Percentiles rank a stretch among this genome's conserved stretches.
These are phyloP conservation scores for Anastatus disparis DNA, from an alignment of 1,140 invertebrate species.

Conservation along the genomic window DNA sequence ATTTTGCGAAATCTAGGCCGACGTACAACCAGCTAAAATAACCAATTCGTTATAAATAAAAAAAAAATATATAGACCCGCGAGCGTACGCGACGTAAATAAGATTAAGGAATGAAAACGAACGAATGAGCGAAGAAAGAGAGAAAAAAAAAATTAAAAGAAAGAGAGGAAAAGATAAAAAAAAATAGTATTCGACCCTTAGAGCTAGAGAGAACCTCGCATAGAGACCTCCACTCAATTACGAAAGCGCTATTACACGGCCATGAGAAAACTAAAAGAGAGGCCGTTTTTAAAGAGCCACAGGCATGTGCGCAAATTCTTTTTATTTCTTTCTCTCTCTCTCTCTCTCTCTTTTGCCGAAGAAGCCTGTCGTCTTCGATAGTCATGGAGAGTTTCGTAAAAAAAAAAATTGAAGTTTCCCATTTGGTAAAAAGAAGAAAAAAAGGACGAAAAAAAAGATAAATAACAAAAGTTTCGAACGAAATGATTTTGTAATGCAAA, in stretches of 20 bases:
- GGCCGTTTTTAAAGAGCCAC: constrained; percentile 14
- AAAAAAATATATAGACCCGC: too few relatives aligned
- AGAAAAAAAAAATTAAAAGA: neutral
- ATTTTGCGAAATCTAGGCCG: constrained; percentile 6
- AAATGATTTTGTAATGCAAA: neutral
- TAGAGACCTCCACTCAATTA: constrained; percentile 8
- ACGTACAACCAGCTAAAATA: neutral
- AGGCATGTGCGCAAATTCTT: constrained; percentile 14
- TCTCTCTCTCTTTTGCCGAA: too few relatives aligned
- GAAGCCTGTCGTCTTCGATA: neutral
- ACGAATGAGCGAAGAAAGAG: neutral
- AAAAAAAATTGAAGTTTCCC: too few relatives aligned
- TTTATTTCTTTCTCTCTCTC: too few relatives aligned
- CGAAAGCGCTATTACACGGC: constrained; percentile 18
- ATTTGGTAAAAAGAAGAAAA: too few relatives aligned
- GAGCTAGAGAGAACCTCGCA: neutral
- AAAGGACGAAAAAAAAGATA: neutral
- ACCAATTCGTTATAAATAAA: constrained; percentile 34
- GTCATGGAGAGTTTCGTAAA: constrained; percentile 15
- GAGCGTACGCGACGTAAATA: neutral
- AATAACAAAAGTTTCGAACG: neutral
- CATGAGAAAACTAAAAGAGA: constrained; percentile 24
- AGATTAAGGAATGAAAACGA: constrained; percentile 6
- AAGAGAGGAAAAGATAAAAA: neutral
- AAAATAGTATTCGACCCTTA: constrained; percentile 2